Evolutionary conservation across 2,888 invertebrate genomes (phyloP).

Genomic region (Neria commutata): DNA sequence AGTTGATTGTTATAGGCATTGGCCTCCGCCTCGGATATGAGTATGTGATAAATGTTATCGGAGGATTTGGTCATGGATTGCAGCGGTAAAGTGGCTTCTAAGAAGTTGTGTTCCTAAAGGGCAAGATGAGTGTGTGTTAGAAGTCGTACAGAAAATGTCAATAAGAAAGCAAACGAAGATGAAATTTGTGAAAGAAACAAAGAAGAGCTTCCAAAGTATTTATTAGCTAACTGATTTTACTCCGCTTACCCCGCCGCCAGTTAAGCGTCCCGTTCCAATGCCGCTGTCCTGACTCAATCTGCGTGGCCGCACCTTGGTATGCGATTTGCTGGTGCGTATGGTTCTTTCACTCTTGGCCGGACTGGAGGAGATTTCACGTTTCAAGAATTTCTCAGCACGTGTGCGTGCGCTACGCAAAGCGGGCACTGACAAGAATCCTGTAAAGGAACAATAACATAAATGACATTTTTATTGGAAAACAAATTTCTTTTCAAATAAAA

Average conservation of each 20-base stretch:
- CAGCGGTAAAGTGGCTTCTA: constrained; percentile 32
- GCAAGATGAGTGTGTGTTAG: background rate
- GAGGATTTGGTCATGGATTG: constrained; percentile 28
- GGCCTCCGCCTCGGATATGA: constrained; percentile 35
- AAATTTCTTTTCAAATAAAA: no score
- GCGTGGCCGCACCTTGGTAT: constrained; percentile 42
- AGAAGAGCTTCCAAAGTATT: background rate
- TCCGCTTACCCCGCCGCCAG: constrained; percentile 45
- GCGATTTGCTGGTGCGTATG: constrained; percentile 31
- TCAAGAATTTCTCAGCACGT: constrained; percentile 31
- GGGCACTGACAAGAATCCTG: constrained; percentile 58
- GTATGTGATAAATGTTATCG: constrained; percentile 40
- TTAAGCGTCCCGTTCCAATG: constrained; percentile 53
- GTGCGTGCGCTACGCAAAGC: constrained; percentile 46
- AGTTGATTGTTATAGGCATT: constrained; percentile 17
- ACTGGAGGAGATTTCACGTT: constrained; percentile 57
- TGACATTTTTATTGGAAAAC: no score
- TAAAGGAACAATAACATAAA: no score
- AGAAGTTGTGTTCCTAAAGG: constrained; percentile 41
- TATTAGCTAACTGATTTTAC: background rate
- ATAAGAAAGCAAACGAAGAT: background rate
- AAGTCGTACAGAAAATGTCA: background rate
- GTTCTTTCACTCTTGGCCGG: constrained; percentile 56
- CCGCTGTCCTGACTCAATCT: constrained; percentile 60
- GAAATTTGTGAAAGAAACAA: background rate